Evolutionary conservation across 2,797 vertebrate species (phyloP).

Genomic region (Ceyx erithaca): DNA sequence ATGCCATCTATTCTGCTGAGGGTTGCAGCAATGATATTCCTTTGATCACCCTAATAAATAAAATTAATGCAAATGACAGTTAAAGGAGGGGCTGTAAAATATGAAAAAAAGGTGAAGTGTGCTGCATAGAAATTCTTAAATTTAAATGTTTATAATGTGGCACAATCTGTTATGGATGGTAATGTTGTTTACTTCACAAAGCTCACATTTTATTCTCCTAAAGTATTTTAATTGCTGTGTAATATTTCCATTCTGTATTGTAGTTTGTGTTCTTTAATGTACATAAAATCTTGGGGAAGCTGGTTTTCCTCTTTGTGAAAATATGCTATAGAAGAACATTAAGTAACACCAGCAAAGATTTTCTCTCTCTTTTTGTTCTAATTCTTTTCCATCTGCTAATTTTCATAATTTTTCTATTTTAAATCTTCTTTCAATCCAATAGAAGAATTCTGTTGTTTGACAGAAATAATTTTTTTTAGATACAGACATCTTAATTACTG

Average conservation of each 20-base stretch:
- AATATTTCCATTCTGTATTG: background rate
- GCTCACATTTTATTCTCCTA: background rate
- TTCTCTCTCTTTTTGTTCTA: background rate
- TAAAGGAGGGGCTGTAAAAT: background rate
- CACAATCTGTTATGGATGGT: background rate
- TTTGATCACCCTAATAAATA: background rate
- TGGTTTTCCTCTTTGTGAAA: background rate
- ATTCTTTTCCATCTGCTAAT: background rate
- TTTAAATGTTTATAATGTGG: background rate
- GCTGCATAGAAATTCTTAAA: background rate
- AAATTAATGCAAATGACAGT: background rate
- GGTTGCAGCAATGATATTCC: background rate
- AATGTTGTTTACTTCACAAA: background rate
- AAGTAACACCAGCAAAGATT: background rate
- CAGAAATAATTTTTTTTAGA: background rate
- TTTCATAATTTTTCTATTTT: background rate
- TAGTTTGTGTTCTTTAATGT: background rate
- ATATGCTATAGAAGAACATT: background rate
- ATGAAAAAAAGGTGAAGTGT: background rate
- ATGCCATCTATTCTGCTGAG: background rate
- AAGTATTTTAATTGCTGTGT: background rate
- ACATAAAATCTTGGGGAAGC: background rate
- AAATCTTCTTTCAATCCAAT: background rate
- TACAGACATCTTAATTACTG: background rate
- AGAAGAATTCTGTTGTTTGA: background rate